phyloP scores from a whole-genome alignment of 2,888 invertebrate species.

The Chironomus tentans region DNA sequence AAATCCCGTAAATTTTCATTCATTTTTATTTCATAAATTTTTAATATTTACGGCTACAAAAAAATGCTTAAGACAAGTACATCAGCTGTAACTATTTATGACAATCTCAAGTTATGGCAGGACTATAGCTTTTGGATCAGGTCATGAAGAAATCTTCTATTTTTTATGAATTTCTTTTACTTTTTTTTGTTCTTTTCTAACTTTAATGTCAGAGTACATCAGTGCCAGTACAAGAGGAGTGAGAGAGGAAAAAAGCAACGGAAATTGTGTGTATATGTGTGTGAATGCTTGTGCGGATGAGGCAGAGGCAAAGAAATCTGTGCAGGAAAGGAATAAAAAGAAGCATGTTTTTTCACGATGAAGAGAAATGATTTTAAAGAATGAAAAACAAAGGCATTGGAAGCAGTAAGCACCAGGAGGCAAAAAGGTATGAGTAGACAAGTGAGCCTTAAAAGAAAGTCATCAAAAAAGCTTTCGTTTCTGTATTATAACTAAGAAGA shows the following conservation, averaged over 20 bases:
- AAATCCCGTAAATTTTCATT: neutral
- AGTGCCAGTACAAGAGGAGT: neutral
- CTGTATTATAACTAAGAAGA: neutral
- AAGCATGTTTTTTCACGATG: neutral
- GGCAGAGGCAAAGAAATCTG: neutral
- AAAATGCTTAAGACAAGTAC: too few species aligned
- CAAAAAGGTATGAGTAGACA: neutral
- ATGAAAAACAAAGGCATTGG: neutral
- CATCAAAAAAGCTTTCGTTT: constrained; percentile 14
- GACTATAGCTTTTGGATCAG: neutral
- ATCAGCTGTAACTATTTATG: neutral
- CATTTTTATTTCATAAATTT: too few species aligned
- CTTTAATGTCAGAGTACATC: neutral
- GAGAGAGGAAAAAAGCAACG: neutral
- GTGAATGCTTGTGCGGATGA: too few species aligned
- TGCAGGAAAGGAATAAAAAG: neutral
- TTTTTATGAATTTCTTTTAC: neutral
- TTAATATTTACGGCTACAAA: too few species aligned
- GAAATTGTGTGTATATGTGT: too few species aligned
- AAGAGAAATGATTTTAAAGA: neutral
- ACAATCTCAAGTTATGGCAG: neutral
- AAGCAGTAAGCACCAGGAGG: neutral
- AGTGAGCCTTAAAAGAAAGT: neutral
- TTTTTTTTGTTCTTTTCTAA: neutral
- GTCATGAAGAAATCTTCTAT: neutral